A percentile compares a stretch with the other conserved stretches of the same genome.
Conservation (phyloP, 2,113 vertebrate species). For the Eurystomus gularis region DNA sequence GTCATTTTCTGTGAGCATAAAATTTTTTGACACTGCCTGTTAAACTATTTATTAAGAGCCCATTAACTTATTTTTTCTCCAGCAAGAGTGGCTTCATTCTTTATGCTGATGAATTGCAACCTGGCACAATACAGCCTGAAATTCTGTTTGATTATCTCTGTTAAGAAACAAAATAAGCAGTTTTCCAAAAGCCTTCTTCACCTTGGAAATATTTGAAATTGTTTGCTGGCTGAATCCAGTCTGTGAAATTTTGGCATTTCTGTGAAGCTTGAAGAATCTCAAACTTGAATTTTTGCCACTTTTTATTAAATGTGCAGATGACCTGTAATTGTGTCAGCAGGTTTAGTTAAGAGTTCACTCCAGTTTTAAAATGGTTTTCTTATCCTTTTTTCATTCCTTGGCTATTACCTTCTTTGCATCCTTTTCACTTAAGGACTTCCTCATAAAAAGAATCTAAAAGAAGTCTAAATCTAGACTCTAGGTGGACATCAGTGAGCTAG, state of each 20-base stretch:
- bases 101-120: neutral
- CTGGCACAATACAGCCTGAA: neutral
- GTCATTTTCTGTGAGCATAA: neutral
- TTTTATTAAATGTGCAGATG: neutral
- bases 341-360: neutral
- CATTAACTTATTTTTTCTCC: neutral
- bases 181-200: neutral
- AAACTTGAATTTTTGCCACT: neutral
- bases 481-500: neutral
- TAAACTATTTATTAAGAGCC: conserved; percentile 14
- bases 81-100: conserved; percentile 2
- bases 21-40: neutral
- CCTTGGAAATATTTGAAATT: neutral
- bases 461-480: neutral
- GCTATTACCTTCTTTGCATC: neutral
- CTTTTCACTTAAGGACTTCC: neutral
- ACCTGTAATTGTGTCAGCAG: neutral
- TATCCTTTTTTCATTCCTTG: neutral
- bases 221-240: neutral
- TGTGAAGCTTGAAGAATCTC: neutral
- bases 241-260: neutral
- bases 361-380: neutral
- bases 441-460: neutral
- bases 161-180: neutral
- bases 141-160: neutral